Conservation (phyloP, 2,797 vertebrate species). For the Platyrinchus mystaceus region DNA sequence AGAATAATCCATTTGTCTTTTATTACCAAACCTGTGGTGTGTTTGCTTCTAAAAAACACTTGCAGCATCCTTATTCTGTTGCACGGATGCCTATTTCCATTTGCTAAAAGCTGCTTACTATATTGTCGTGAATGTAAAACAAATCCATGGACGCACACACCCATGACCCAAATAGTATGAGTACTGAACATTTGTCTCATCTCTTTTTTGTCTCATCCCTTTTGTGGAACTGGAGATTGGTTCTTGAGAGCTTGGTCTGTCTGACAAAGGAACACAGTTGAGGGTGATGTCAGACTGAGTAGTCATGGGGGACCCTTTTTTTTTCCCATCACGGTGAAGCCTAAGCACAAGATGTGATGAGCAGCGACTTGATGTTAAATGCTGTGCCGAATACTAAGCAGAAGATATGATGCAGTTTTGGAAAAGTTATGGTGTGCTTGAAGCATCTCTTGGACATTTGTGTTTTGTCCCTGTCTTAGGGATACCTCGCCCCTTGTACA, state of each 20-base stretch:
- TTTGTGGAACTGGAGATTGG: background rate
- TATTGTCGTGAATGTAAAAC: background rate
- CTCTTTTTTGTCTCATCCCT: background rate
- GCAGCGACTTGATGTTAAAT: background rate
- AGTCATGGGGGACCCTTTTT: fast-evolving
- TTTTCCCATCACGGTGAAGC: background rate
- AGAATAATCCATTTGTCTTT: background rate
- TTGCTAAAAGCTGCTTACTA: background rate
- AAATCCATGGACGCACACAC: background rate
- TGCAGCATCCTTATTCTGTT: background rate
- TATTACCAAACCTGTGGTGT: background rate
- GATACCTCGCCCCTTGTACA: background rate
- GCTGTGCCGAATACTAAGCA: background rate
- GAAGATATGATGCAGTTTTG: background rate
- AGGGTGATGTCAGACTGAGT: background rate
- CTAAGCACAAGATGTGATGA: background rate
- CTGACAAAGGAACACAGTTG: background rate
- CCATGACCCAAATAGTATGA: background rate
- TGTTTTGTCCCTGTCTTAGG: background rate
- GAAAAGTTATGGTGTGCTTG: background rate
- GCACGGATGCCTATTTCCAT: background rate
- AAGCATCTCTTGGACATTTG: background rate
- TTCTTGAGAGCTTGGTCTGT: background rate
- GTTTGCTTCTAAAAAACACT: background rate
- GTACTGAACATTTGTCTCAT: background rate